A percentile compares a stretch with the other conserved stretches of the same genome.
Conservation (phyloP, 2,888 invertebrate species). For the Drosophila demipolita region DNA sequence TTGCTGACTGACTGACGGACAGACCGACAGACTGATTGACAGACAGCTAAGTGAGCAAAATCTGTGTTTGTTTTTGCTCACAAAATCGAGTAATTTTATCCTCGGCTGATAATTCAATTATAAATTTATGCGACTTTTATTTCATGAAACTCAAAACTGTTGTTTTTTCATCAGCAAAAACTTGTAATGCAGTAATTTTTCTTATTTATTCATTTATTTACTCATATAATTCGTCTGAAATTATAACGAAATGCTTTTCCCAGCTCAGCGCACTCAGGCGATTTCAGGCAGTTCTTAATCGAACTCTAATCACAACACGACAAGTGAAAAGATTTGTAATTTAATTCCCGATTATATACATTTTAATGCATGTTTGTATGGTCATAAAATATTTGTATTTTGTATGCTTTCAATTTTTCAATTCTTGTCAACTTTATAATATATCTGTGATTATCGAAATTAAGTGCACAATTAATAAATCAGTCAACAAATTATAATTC, state of each 20-base stretch:
- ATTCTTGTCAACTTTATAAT: neutral
- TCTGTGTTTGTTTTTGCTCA: constrained; percentile 41
- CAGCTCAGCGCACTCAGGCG: neutral
- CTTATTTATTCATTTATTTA: constrained; percentile 10
- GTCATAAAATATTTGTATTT: constrained; percentile 1
- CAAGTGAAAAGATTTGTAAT: constrained; percentile 1
- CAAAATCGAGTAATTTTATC: constrained; percentile 46
- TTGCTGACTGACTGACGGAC: constrained; percentile 14
- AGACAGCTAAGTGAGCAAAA: constrained; percentile 10
- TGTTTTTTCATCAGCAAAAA: constrained; percentile 16
- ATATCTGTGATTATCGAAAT: neutral
- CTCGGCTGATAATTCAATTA: constrained; percentile 31
- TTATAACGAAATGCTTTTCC: constrained; percentile 11
- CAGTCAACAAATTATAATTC: neutral
- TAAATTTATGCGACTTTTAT: constrained; percentile 40
- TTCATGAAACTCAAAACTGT: constrained; percentile 16
- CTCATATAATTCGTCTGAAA: neutral
- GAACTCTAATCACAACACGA: constrained; percentile 20
- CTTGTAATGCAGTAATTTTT: constrained; percentile 31
- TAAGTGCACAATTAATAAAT: neutral
- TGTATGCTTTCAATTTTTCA: neutral
- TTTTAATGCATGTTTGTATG: neutral
- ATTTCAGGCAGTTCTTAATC: neutral
- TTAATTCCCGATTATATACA: neutral
- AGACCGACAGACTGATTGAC: constrained; percentile 4